phyloP scores from a whole-genome alignment of 2,888 invertebrate species.

The Athalia circularis region DNA sequence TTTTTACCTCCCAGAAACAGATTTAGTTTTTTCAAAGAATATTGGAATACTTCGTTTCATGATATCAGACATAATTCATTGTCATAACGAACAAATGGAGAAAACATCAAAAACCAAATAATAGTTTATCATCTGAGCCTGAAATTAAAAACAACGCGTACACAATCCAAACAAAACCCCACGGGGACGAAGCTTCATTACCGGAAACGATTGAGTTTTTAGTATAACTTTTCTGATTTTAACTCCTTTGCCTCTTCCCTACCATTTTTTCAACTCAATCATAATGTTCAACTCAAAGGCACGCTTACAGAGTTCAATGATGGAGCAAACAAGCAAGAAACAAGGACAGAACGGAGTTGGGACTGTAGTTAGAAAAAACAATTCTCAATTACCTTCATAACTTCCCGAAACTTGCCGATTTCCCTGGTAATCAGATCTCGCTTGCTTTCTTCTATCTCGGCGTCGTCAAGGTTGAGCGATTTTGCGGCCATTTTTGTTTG shows the following conservation, averaged over 20 bases:
- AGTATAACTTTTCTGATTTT: neutral
- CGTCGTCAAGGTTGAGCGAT: constrained; percentile 81
- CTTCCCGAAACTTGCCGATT: constrained; percentile 97
- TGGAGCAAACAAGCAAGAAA: constrained; percentile 23
- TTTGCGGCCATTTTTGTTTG: constrained; percentile 69
- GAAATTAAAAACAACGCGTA: too few relatives aligned
- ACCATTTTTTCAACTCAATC: neutral
- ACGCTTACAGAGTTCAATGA: constrained; percentile 30
- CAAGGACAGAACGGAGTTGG: constrained; percentile 29
- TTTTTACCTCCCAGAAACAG: too few relatives aligned
- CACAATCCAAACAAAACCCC: too few relatives aligned
- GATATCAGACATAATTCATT: too few relatives aligned
- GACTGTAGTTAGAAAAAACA: constrained; percentile 17
- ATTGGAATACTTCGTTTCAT: too few relatives aligned
- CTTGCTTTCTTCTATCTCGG: constrained; percentile 97
- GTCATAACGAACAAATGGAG: too few relatives aligned
- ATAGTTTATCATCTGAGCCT: too few relatives aligned
- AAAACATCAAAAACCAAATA: too few relatives aligned
- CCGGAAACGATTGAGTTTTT: too few relatives aligned
- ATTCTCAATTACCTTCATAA: constrained; percentile 88
- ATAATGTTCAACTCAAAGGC: constrained; percentile 10
- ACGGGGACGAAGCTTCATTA: too few relatives aligned
- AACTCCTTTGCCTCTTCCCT: neutral
- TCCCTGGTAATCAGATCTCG: constrained; percentile 96
- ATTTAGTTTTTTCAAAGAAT: too few relatives aligned